Conservation (phyloP, 1,140 invertebrate species). For the Drosophila kurseongensis region DNA sequence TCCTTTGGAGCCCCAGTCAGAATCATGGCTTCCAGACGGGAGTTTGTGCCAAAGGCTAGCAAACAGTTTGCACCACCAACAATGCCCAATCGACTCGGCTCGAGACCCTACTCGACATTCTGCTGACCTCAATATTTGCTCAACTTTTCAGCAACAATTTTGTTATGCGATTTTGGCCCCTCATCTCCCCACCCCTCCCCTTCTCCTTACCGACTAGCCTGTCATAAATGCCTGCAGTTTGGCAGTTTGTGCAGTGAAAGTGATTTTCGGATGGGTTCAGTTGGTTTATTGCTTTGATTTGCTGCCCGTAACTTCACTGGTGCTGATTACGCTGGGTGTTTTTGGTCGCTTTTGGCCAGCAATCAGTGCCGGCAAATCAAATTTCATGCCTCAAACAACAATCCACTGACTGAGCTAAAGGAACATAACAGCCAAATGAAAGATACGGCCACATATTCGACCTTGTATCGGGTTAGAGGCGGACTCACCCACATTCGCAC, state of each 20-base stretch:
- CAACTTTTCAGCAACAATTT: constrained; percentile 81
- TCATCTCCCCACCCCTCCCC: not conserved
- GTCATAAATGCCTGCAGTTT: constrained; percentile 80
- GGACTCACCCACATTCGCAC: constrained; percentile 51
- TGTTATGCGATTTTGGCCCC: constrained; percentile 64
- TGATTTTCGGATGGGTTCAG: constrained; percentile 65
- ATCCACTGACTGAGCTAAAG: constrained; percentile 43
- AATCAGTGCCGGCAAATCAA: constrained; percentile 35
- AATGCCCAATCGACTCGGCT: constrained; percentile 31
- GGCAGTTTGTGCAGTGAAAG: constrained; percentile 75
- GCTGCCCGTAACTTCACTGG: constrained; percentile 38
- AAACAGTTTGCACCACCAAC: constrained; percentile 70
- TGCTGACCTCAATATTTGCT: constrained; percentile 79
- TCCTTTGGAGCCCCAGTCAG: constrained; percentile 1
- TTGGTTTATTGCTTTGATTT: constrained; percentile 76
- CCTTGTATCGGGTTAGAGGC: too few relatives aligned
- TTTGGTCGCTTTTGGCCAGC: constrained; percentile 9
- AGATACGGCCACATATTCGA: not conserved
- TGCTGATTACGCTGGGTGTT: constrained; percentile 13
- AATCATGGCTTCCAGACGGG: constrained; percentile 28
- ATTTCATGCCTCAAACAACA: constrained; percentile 49
- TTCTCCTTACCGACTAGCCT: constrained; percentile 4
- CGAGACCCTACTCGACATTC: constrained; percentile 55
- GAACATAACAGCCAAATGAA: constrained; percentile 9
- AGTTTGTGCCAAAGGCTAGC: constrained; percentile 74